Evolutionary conservation across 2,113 vertebrate species (phyloP).

Genomic region (Sprattus sprattus): DNA sequence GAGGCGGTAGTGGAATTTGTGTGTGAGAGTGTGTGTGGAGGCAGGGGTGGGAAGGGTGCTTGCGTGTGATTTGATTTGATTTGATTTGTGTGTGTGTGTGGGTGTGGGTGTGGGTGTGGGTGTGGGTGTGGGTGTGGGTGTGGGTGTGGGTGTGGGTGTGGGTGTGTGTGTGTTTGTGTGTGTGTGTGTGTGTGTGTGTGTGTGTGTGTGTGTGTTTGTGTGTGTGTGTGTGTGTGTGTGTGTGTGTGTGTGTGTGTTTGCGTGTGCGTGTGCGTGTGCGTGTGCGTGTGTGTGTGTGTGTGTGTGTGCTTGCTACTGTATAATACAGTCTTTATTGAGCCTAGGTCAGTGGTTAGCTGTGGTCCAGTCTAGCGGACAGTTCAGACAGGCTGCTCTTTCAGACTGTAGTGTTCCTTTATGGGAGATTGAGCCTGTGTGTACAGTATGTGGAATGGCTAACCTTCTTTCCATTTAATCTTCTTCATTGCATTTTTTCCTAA

Average conservation of each 20-base stretch:
- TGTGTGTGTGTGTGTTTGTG: not conserved
- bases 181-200: not conserved
- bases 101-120: not conserved
- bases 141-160: not conserved
- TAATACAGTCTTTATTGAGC: not conserved
- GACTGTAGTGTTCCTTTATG: not conserved
- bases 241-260: slow-evolving; percentile 6
- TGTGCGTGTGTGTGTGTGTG: not conserved
- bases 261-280: not conserved
- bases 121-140: slow-evolving; percentile 1
- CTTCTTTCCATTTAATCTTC: not conserved
- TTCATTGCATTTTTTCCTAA: not conserved
- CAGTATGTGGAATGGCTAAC: not conserved
- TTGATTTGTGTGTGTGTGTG: not conserved
- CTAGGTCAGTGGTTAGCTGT: not conserved
- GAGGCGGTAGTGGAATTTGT: slow-evolving; percentile 15
- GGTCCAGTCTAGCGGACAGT: not conserved
- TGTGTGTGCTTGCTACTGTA: not conserved
- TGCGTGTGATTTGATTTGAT: too few relatives aligned
- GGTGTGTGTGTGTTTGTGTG: not conserved
- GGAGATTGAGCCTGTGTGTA: not conserved
- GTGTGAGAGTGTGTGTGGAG: slow-evolving; percentile 11
- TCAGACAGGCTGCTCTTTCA: slow-evolving; percentile 2
- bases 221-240: not conserved
- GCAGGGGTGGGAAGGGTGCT: not conserved